Percentiles rank a stretch among this genome's conserved stretches.
Evolutionary conservation across 2,797 vertebrate species (phyloP).

Genomic region (Chiloscyllium punctatum): DNA sequence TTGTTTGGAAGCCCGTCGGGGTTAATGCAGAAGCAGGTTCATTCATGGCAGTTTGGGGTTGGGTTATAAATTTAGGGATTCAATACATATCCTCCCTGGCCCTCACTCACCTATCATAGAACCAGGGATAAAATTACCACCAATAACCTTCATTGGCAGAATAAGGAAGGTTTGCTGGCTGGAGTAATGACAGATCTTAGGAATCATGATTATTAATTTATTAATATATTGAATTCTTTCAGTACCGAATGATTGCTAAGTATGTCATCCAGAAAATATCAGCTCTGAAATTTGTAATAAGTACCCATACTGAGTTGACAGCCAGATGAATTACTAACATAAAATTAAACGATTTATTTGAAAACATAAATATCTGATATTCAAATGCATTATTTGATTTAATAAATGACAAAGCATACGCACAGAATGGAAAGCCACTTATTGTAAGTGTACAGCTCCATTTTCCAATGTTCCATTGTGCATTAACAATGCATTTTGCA

Average conservation of each 20-base stretch:
- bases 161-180: not conserved
- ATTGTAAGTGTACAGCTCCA: not conserved
- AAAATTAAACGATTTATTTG: constrained; percentile 9
- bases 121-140: not conserved
- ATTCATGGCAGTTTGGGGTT: not conserved
- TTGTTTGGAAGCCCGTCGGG: not conserved
- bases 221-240: not conserved
- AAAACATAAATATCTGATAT: not conserved
- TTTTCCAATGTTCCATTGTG: not conserved
- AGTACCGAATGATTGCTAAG: not conserved
- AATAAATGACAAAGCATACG: not conserved
- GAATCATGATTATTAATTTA: not conserved
- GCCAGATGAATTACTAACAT: not conserved
- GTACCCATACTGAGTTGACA: not conserved
- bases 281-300: not conserved
- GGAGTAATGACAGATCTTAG: not conserved
- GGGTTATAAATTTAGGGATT: not conserved
- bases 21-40: not conserved
- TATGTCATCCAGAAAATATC: not conserved
- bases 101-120: not conserved
- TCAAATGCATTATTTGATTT: not conserved
- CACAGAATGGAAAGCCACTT: not conserved
- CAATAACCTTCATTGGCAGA: not conserved
- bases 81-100: not conserved
- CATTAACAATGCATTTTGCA: not conserved